Evolutionary conservation across 2,888 invertebrate genomes (phyloP).

Genomic region (Tethea ocularis): DNA sequence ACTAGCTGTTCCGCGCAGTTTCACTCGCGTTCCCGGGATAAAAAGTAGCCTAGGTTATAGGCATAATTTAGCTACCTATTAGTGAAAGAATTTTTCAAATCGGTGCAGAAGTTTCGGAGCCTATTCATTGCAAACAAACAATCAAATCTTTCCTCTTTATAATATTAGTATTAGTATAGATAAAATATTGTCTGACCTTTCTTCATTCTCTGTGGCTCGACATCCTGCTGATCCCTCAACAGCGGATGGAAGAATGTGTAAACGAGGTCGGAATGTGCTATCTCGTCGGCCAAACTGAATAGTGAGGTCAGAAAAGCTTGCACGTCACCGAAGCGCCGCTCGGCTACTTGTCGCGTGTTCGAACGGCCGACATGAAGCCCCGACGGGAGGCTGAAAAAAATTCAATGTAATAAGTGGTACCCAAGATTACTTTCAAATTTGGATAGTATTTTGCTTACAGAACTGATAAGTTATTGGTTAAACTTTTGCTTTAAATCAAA

Average conservation of each 20-base stretch:
- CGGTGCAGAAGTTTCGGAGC: no score
- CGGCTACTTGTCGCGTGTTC: constrained; percentile 97
- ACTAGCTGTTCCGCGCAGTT: no score
- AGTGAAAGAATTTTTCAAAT: no score
- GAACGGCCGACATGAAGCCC: constrained; percentile 95
- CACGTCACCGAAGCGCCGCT: constrained; percentile 94
- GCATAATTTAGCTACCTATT: no score
- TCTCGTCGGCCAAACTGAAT: constrained; percentile 95
- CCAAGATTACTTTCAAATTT: no score
- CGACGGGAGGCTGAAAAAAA: constrained; percentile 63
- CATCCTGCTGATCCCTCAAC: constrained; percentile 96
- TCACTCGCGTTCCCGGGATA: no score
- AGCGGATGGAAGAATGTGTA: constrained; percentile 99
- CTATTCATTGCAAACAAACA: no score
- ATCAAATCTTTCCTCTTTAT: no score
- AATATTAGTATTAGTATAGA: no score
- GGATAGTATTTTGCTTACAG: no score
- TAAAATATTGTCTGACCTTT: constrained; percentile 88
- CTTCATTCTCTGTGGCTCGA: constrained; percentile 90
- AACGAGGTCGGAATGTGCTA: constrained; percentile 97
- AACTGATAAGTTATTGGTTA: not conserved
- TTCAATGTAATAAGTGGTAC: not conserved
- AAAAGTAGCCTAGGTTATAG: no score
- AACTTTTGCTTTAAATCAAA: not conserved
- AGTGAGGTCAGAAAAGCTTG: constrained; percentile 94